phyloP scores from a whole-genome alignment of 2,888 invertebrate genomes.

The Ryuthela nishihirai region DNA sequence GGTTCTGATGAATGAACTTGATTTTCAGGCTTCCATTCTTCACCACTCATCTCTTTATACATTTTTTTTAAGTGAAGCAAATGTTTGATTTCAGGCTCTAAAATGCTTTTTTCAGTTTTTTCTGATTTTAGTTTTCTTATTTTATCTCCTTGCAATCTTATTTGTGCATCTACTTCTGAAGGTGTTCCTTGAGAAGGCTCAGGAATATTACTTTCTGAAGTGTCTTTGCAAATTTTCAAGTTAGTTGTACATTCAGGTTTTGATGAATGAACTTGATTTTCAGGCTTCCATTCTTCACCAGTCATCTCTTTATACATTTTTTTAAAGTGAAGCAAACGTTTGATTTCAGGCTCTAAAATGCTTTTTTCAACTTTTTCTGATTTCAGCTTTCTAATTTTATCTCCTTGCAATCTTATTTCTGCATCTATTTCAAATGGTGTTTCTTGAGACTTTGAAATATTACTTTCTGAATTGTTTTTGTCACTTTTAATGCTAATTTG shows the following conservation, averaged over 20 bases:
- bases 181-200: too few species aligned
- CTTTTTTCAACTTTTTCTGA: conserved; percentile 51
- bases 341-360: conserved; percentile 48
- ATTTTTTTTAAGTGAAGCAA: conserved; percentile 39
- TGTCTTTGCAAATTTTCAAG: too few species aligned
- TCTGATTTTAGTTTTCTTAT: conserved; percentile 50
- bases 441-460: too few species aligned
- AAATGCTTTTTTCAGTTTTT: conserved; percentile 50
- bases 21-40: conserved; percentile 41
- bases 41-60: conserved; percentile 39
- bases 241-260: too few species aligned
- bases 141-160: conserved; percentile 51
- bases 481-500: too few species aligned
- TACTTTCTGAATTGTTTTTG: too few species aligned
- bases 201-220: too few species aligned
- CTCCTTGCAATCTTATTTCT: conserved; percentile 50
- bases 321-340: conserved; percentile 37
- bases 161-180: conserved; percentile 43
- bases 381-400: conserved; percentile 51
- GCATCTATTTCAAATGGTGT: conserved; percentile 43
- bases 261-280: conserved; percentile 16
- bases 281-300: conserved; percentile 42
- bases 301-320: conserved; percentile 38
- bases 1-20: too few species aligned
- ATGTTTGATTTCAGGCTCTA: conserved; percentile 48